These are phyloP conservation scores for Hyles vespertilio DNA, from an alignment of 1,140 invertebrate species.

Conservation along the genomic window DNA sequence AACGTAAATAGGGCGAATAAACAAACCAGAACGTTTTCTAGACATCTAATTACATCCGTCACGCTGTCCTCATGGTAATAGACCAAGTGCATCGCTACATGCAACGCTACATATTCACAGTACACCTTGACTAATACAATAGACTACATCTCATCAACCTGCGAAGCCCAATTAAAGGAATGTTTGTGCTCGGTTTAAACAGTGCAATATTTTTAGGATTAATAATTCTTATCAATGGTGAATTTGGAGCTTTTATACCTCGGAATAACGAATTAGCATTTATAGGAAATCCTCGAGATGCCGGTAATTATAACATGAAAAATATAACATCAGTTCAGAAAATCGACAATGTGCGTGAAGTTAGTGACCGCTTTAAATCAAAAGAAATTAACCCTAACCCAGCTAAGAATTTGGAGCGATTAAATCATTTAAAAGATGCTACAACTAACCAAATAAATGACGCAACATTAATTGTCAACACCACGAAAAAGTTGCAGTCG, in stretches of 20 bases:
- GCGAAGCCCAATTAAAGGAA: background rate
- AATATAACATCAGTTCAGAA: no score
- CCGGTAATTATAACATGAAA: no score
- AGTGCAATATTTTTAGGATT: constrained; percentile 11
- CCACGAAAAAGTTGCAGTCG: no score
- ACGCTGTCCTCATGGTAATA: constrained; percentile 30
- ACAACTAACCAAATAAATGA: no score
- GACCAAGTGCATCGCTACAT: constrained; percentile 25
- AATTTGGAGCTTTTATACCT: constrained; percentile 21
- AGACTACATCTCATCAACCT: background rate
- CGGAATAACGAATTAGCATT: no score
- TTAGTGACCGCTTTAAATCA: no score
- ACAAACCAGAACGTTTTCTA: constrained; percentile 52
- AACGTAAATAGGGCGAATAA: constrained; percentile 40
- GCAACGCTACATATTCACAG: constrained; percentile 6
- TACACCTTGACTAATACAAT: constrained; percentile 10
- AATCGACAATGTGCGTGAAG: no score
- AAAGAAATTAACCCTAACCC: no score
- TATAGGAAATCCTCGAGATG: no score
- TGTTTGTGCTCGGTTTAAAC: constrained; percentile 9
- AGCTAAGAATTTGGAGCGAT: no score
- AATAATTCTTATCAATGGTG: constrained; percentile 10
- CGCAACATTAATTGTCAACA: no score
- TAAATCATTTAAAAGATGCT: no score
- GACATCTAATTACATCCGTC: constrained; percentile 55